Percentiles rank a stretch among this genome's conserved stretches.
These are phyloP conservation scores for Myotis lucifugus DNA, from an alignment of 2,113 vertebrate genomes.

Conservation along the genomic window DNA sequence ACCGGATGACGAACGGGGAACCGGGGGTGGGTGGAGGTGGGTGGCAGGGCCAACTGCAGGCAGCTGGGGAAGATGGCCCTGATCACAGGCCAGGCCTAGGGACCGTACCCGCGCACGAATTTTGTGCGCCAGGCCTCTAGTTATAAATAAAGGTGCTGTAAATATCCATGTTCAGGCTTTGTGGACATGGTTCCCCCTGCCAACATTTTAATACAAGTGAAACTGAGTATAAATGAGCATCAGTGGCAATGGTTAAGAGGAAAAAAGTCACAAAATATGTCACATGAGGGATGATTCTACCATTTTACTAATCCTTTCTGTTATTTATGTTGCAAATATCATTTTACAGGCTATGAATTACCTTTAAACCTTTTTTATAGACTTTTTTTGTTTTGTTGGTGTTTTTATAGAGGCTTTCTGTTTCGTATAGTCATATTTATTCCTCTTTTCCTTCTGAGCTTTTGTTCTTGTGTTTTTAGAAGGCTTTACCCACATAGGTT, in stretches of 20 bases:
- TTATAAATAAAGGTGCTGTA: constrained; percentile 29
- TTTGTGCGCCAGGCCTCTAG: too few relatives aligned
- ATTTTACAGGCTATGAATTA: neutral
- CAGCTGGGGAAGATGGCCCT: too few relatives aligned
- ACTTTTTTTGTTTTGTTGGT: constrained; percentile 9
- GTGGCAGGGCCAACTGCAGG: too few relatives aligned
- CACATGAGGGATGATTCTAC: neutral
- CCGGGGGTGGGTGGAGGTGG: too few relatives aligned
- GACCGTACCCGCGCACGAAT: too few relatives aligned
- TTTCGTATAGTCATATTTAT: neutral
- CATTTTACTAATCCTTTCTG: neutral
- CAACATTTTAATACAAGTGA: neutral
- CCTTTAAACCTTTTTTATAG: constrained; percentile 33
- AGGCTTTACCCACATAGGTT: neutral
- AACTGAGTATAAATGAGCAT: neutral
- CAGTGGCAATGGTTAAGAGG: neutral
- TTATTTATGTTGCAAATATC: constrained; percentile 33
- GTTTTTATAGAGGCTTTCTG: constrained; percentile 34
- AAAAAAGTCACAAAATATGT: neutral
- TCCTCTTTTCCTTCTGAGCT: constrained; percentile 7
- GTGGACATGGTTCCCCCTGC: neutral
- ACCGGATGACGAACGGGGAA: too few relatives aligned
- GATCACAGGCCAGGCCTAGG: too few relatives aligned
- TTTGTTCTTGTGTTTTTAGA: neutral
- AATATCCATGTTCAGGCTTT: neutral